phyloP scores from a whole-genome alignment of 2,113 vertebrate species.

The Ammodytes dubius region DNA sequence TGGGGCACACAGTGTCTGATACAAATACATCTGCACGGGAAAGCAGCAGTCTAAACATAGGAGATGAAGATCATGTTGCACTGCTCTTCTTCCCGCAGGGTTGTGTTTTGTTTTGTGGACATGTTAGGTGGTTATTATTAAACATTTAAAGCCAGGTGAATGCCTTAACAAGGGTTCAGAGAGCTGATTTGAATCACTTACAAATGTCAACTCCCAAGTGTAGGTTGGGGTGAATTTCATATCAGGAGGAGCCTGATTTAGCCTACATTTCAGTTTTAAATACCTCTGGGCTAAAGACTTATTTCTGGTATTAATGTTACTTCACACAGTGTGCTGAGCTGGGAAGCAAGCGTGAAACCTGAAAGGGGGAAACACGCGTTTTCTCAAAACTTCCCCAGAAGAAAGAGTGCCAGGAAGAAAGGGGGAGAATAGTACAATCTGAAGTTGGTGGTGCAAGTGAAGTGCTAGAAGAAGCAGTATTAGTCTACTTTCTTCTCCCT shows the following conservation, averaged over 20 bases:
- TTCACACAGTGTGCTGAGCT: conserved; percentile 22
- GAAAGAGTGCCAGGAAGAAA: conserved; percentile 17
- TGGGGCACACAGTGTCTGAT: conserved; percentile 48
- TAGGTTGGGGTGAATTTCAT: conserved; percentile 21
- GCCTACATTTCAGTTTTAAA: conserved; percentile 22
- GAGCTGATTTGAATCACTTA: conserved; percentile 48
- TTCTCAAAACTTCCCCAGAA: conserved; percentile 27
- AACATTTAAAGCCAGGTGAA: conserved; percentile 60
- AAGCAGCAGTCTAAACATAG: conserved; percentile 54
- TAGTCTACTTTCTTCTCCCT: conserved; percentile 50
- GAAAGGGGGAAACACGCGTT: conserved; percentile 9
- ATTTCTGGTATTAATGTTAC: conserved; percentile 38
- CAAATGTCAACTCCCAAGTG: conserved; percentile 4
- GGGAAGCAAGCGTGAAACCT: conserved; percentile 15
- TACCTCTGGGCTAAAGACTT: conserved; percentile 44
- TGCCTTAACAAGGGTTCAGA: conserved; percentile 36
- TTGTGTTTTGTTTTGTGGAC: conserved; percentile 50
- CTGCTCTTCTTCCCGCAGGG: conserved; percentile 31
- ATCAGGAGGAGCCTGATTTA: conserved; percentile 23
- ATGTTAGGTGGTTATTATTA: conserved; percentile 57
- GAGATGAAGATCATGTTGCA: conserved; percentile 55
- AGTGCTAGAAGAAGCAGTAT: conserved; percentile 54
- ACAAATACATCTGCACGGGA: conserved; percentile 46
- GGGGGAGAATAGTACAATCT: conserved; percentile 31
- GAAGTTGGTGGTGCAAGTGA: conserved; percentile 32